Percentiles rank a stretch among this genome's conserved stretches.
Conservation (phyloP, 2,797 vertebrate genomes). For the Diglossa cyanea region DNA sequence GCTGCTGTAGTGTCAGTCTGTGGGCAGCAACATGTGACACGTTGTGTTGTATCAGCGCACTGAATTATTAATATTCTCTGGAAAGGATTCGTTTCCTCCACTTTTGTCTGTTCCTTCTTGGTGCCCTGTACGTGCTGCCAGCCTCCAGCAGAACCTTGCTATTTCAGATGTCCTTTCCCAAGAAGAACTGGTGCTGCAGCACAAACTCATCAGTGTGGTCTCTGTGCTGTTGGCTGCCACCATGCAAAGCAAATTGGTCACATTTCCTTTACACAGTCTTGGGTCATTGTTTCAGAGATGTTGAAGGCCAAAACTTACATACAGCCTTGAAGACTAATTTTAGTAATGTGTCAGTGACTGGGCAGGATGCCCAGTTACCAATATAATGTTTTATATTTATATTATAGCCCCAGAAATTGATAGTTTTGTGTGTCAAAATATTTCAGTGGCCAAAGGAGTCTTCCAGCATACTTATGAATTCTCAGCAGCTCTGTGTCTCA, state of each 20-base stretch:
- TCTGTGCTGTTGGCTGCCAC: neutral
- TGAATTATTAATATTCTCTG: neutral
- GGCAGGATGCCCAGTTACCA: neutral
- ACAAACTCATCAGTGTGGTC: neutral
- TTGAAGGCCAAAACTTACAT: neutral
- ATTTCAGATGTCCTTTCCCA: neutral
- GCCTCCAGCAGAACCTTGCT: neutral
- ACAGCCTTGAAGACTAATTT: neutral
- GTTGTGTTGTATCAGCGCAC: neutral
- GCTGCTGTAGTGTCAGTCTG: neutral
- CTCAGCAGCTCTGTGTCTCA: neutral
- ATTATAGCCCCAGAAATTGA: neutral
- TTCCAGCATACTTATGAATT: neutral
- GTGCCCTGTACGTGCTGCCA: neutral
- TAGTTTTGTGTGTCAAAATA: neutral
- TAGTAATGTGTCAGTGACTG: neutral
- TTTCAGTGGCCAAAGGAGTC: neutral
- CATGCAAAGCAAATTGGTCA: rapidly evolving
- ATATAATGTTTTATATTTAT: neutral
- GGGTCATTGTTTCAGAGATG: neutral
- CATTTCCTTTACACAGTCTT: neutral
- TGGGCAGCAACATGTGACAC: neutral
- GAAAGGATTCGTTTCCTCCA: neutral
- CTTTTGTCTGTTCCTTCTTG: neutral
- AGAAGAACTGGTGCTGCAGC: neutral